phyloP scores from a whole-genome alignment of 2,113 vertebrate species.

The Psammodynastes pulverulentus region DNA sequence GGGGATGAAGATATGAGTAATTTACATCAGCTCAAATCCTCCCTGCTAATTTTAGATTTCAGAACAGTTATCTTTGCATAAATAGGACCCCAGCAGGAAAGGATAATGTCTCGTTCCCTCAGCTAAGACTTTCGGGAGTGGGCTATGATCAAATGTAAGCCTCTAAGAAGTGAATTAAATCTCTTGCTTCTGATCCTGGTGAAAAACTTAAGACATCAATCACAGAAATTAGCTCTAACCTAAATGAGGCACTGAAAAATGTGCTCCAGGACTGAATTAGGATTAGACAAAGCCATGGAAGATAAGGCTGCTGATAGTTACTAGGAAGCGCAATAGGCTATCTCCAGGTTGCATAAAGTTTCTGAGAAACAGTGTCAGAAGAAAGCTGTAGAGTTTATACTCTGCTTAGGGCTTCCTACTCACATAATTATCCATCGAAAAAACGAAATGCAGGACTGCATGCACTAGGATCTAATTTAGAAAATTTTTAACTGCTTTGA shows the following conservation, averaged over 20 bases:
- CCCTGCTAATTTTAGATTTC: conserved; percentile 42
- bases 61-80: conserved; percentile 58
- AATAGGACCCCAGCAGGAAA: conserved; percentile 46
- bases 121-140: conserved; percentile 27
- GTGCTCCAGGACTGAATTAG: not conserved
- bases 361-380: not conserved
- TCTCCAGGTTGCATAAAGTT: not conserved
- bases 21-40: conserved; percentile 50
- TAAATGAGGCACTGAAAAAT: not conserved
- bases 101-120: conserved; percentile 33
- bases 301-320: not conserved
- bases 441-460: not conserved
- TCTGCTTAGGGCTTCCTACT: not conserved
- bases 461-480: not conserved
- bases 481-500: not conserved
- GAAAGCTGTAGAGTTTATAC: not conserved
- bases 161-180: conserved; percentile 53
- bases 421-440: not conserved
- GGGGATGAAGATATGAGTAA: conserved; percentile 33
- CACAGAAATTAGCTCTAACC: fast-evolving
- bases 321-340: not conserved
- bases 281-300: not conserved
- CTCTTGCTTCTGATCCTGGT: not conserved
- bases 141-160: conserved; percentile 16
- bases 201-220: conserved; percentile 35